A percentile compares a stretch with the other conserved stretches of the same genome.
Evolutionary conservation across 1,140 invertebrate genomes (phyloP).

Genomic region (Hesperophylax magnus): DNA sequence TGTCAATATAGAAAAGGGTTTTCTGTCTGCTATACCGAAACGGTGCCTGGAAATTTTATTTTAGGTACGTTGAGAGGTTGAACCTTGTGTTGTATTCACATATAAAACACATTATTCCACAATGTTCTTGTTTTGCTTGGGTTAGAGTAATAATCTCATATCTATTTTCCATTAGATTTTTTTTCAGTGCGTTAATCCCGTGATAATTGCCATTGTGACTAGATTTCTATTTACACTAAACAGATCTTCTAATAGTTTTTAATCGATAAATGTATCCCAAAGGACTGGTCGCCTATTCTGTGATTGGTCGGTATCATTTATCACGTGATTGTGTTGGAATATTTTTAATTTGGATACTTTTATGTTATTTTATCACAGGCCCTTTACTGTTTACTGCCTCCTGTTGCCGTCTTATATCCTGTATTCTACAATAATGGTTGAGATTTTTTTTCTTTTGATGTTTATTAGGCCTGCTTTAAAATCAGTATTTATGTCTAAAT

Average conservation of each 20-base stretch:
- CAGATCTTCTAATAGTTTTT: conserved; percentile 3
- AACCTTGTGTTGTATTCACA: too few species aligned
- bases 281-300: conserved; percentile 13
- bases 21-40: too few species aligned
- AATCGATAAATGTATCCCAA: conserved; percentile 4
- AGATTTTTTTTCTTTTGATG: not conserved
- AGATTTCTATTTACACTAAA: too few species aligned
- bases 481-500: not conserved
- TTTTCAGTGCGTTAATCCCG: too few species aligned
- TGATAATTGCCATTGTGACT: too few species aligned
- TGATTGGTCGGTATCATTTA: conserved; percentile 47
- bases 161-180: too few species aligned
- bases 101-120: too few species aligned
- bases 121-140: too few species aligned
- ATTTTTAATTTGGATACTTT: conserved; percentile 48
- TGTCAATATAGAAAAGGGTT: too few species aligned
- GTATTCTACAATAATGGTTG: not conserved
- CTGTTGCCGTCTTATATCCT: not conserved
- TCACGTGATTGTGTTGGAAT: conserved; percentile 50
- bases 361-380: not conserved
- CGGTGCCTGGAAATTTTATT: too few species aligned
- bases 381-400: not conserved
- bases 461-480: not conserved
- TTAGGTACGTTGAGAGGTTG: too few species aligned
- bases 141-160: too few species aligned